Evolutionary conservation across 2,797 vertebrate genomes (phyloP).

Genomic region (Margarornis squamiger): DNA sequence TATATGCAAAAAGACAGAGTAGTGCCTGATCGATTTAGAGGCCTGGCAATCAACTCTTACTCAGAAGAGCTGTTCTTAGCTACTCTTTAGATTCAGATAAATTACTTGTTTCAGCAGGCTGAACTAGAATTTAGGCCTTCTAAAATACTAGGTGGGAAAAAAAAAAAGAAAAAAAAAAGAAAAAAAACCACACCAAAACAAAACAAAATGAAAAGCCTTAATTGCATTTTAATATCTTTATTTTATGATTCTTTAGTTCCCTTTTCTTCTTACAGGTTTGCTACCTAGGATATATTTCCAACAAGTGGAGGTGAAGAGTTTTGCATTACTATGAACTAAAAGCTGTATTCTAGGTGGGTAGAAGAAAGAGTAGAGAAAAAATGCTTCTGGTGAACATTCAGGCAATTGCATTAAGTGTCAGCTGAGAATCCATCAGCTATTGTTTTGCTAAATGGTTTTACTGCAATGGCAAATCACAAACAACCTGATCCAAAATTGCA

Average conservation of each 20-base stretch:
- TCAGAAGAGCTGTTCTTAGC: neutral
- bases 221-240: neutral
- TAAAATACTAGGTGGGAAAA: neutral
- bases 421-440: neutral
- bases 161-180: neutral
- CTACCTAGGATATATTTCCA: neutral
- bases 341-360: neutral
- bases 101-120: neutral
- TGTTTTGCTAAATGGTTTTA: neutral
- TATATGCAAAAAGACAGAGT: neutral
- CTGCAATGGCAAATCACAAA: neutral
- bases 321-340: neutral
- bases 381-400: neutral
- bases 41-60: neutral
- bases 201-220: fast-evolving
- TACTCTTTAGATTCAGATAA: neutral
- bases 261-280: neutral
- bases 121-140: neutral
- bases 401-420: neutral
- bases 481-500: neutral
- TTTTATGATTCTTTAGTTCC: neutral
- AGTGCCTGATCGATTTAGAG: neutral
- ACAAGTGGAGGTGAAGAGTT: neutral
- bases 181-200: too few species aligned
- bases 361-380: neutral